Evolutionary conservation across 92 coral and sea anemone species (phyloP).

Genomic region (Zoanthus sociatus): DNA sequence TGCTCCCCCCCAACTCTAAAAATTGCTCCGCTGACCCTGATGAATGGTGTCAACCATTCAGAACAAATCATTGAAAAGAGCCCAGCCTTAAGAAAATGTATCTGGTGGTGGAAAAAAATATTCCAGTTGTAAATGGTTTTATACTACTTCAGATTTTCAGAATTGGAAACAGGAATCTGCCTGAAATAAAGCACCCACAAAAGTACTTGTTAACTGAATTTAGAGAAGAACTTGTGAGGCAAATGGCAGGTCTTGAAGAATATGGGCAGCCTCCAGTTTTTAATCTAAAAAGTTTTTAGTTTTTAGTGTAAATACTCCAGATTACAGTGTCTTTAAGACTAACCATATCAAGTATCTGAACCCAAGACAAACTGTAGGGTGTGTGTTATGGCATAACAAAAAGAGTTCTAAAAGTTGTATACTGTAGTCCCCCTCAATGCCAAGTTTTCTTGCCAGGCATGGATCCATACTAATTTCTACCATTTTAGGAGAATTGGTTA

Average conservation of each 20-base stretch:
- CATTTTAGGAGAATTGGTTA: neutral
- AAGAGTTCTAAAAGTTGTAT: conserved; percentile 36
- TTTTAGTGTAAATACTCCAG: neutral
- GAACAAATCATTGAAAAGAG: neutral
- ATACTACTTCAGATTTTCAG: conserved; percentile 7
- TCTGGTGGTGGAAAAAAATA: conserved; percentile 7
- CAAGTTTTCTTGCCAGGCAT: conserved; percentile 50
- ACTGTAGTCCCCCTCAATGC: conserved; percentile 70
- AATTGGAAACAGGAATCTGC: conserved; percentile 8
- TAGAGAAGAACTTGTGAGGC: conserved; percentile 34
- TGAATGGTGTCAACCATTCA: too few relatives aligned
- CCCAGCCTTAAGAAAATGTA: conserved; percentile 20
- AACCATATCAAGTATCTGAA: conserved; percentile 20
- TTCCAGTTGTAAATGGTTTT: conserved; percentile 12
- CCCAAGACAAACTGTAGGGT: conserved; percentile 50
- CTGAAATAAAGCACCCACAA: conserved; percentile 7
- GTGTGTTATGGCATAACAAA: conserved; percentile 50
- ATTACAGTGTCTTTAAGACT: conserved; percentile 26
- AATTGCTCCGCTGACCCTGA: too few relatives aligned
- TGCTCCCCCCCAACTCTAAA: too few relatives aligned
- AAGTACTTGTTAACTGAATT: conserved; percentile 1
- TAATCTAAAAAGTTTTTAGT: neutral
- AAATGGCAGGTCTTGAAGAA: conserved; percentile 46
- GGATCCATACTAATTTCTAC: conserved; percentile 40
- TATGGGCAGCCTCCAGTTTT: conserved; percentile 45